Base-by-base conservation (phyloP, 2,888 invertebrate species). In the Chloromyia formosa region DNA sequence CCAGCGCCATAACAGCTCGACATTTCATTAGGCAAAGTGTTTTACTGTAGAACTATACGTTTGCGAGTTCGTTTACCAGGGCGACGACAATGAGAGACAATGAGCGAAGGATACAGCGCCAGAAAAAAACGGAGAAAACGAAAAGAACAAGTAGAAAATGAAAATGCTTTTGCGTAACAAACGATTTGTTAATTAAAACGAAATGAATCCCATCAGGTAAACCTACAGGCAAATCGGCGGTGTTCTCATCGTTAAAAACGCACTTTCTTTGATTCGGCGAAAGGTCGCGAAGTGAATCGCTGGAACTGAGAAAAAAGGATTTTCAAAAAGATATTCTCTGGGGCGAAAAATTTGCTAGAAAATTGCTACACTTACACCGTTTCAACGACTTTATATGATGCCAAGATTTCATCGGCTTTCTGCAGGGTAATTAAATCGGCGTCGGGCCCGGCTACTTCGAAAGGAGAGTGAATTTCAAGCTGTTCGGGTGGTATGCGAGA, bases 241-340 rank as follows among this genome's bases (percentile, higher is more conserved):
- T 80, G 12, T 87, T 86, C 81, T 88, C 88, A 77, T 88, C 85
- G 77, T 86, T 83, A 78, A 88, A 89, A 3, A 88, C 84, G 77
- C 88, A 88, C 73, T 86, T 85, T 76, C 88, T 82, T 79, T 88
- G 88, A 1, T 82, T 78, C 0, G 87, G 84, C 1, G 81, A 81
- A 2, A 88, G 80, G 27, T 84, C 82, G 12, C 85, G 80, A 22
- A 88, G 78, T 23, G 82, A 82, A 1, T 73, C 73, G 7, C 76
- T 76, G 1, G 77, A 73, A 10, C 79, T 79, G 20, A 53, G 12
- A 16, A 20, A 20, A 16, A 56, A 56, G 16, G 10, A 16, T 16
- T 18, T 56, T 56, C 10, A 10, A 10, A 20, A 20, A 2, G 20
- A 56, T 16, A 56, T 56, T 56, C 10, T 56, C 10, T 49, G 12